Evolutionary conservation across 2,888 invertebrate species (phyloP).

Genomic region (Lasioglossum oenotherae): DNA sequence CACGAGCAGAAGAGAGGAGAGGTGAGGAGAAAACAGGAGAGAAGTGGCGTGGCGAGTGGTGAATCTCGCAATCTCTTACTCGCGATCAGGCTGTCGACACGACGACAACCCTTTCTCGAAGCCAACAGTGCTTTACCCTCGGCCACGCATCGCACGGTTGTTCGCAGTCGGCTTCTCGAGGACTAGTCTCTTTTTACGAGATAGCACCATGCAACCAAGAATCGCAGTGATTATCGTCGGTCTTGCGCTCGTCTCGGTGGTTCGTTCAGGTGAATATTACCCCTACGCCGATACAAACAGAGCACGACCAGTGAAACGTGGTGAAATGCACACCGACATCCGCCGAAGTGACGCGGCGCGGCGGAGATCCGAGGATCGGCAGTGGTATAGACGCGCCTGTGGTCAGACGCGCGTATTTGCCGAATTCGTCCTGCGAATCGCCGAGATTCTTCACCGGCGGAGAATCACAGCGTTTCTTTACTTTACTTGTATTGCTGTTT

Average conservation of each 20-base stretch:
- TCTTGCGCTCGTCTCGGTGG: conserved; percentile 64
- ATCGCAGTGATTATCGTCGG: conserved; percentile 61
- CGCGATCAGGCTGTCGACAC: conserved; percentile 68
- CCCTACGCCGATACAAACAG: neutral
- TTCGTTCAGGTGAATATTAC: conserved; percentile 73
- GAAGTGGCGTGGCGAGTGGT: conserved; percentile 62
- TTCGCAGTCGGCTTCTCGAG: conserved; percentile 36
- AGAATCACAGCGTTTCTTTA: neutral
- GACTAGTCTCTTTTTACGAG: conserved; percentile 23
- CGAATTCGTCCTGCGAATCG: neutral
- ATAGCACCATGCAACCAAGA: conserved; percentile 58
- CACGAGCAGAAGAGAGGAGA: neutral
- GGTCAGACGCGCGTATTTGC: neutral
- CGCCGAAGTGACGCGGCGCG: neutral
- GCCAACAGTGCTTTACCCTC: conserved; percentile 50
- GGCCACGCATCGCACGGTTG: conserved; percentile 51
- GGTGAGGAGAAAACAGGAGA: conserved; percentile 24
- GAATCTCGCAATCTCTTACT: conserved; percentile 65
- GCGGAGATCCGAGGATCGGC: neutral
- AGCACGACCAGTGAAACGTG: neutral
- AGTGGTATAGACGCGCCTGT: neutral
- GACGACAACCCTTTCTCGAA: conserved; percentile 59
- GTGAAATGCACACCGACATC: conserved; percentile 1
- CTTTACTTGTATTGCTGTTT: neutral
- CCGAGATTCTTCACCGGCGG: neutral